Base-by-base conservation (phyloP, 2,113 vertebrate genomes). In the Pseudorhombus dupliciocellatus region DNA sequence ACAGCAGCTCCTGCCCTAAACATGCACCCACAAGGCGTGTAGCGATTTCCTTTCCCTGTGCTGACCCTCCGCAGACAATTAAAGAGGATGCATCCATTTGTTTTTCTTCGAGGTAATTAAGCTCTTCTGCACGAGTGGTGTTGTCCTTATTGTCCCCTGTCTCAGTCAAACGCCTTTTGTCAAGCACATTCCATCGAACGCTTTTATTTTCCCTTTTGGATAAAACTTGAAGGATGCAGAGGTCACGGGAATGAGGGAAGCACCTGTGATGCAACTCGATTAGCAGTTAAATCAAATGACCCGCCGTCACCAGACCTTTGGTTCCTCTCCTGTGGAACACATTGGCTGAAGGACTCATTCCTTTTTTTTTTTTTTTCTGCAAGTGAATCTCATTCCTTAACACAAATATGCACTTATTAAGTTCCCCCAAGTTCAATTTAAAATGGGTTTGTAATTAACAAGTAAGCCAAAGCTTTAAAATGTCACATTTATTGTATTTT, bases 401-500 rank as follows among this genome's bases (percentile, higher is more conserved):
- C 88, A 87, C 77, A 92, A 91, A 92, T 84, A 81, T 83, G 81
- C 89, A 88, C 86, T 92, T 91, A 90, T 90, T 87, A 92, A 90
- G 89, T 93, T 89, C 48, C 89, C 85, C 87, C 65, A 88, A 93
- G 92, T 94, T 94, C 93, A 93, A 92, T 92, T 92, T 89, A 54
- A 93, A 93, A 90, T 83, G 87, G 88, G 91, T 93, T 92, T 88
- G 87, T 93, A 93, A 94, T 94, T 93, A 94, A 93, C 90, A 91
- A 93, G 92, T 92, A 93, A 94, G 92, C 91, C 89, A 83, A 46
- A 91, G 91, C 88, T 92, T 93, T 91, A 93, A 93, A 92, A 92
- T 93, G 93, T 94, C 93, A 92, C 87, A 92, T 91, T 91, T 92
- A 93, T 93, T 94, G 92, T 94, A 92, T 91, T 92, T 92, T 70